phyloP scores from a whole-genome alignment of 2,888 invertebrate genomes.

The Hirtodrosophila confusa region DNA sequence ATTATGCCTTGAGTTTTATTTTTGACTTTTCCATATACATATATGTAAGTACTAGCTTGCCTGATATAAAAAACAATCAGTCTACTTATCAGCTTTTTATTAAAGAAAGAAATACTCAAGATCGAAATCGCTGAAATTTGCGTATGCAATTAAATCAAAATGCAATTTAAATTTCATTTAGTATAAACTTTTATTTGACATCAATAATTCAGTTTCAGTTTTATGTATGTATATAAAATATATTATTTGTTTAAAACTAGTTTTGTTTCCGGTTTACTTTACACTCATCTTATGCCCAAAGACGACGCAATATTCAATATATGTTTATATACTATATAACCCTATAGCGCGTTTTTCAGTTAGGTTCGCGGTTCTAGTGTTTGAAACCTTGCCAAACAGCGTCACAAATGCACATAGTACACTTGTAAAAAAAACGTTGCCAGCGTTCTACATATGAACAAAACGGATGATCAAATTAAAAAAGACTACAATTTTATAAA shows the following conservation, averaged over 20 bases:
- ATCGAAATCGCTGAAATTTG: too few species aligned
- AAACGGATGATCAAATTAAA: conserved; percentile 31
- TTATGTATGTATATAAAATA: conserved; percentile 71
- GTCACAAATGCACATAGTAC: conserved; percentile 52
- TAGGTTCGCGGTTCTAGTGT: conserved; percentile 44
- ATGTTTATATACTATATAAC: conserved; percentile 45
- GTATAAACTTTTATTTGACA: conserved; percentile 78
- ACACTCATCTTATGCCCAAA: conserved; percentile 57
- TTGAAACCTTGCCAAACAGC: conserved; percentile 54
- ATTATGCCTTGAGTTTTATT: too few species aligned
- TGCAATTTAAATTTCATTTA: conserved; percentile 55
- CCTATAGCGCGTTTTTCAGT: conserved; percentile 51
- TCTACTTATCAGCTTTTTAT: too few species aligned
- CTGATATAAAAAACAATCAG: too few species aligned
- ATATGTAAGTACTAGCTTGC: too few species aligned
- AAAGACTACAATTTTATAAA: conserved; percentile 43
- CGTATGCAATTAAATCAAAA: background rate
- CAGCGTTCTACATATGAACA: conserved; percentile 42
- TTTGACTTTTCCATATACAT: too few species aligned
- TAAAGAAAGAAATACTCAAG: too few species aligned
- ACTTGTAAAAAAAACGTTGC: conserved; percentile 38
- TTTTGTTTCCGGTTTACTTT: conserved; percentile 67
- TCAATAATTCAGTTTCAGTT: conserved; percentile 75
- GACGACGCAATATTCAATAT: conserved; percentile 45
- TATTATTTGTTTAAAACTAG: conserved; percentile 74